phyloP scores from a whole-genome alignment of 2,888 invertebrate genomes.

The Cryptosula pallasiana region DNA sequence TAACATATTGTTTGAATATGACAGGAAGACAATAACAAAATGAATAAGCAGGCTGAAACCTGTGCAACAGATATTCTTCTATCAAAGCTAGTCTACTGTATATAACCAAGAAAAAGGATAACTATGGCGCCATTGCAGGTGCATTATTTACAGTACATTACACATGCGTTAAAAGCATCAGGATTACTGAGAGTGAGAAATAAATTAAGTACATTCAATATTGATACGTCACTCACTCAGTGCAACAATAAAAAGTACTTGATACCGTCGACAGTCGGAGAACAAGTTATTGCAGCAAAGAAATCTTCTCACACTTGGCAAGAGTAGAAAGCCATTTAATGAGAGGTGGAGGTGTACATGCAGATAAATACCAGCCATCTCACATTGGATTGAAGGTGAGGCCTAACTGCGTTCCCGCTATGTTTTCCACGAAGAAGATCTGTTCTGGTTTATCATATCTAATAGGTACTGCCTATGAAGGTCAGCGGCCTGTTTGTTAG shows the following conservation, averaged over 20 bases:
- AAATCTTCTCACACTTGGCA: not conserved
- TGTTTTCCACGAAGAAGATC: slow-evolving; percentile 43
- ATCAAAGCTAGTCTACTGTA: not conserved
- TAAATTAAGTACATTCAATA: not conserved
- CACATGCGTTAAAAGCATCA: not conserved
- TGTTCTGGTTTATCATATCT: slow-evolving; percentile 71
- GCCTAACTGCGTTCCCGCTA: not conserved
- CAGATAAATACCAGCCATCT: not conserved
- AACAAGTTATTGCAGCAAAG: not conserved
- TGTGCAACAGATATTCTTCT: not conserved
- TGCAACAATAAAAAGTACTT: not conserved
- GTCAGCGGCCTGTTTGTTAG: slow-evolving; percentile 36
- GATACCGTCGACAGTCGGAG: not conserved
- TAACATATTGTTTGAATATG: not conserved
- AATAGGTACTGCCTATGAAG: slow-evolving; percentile 86
- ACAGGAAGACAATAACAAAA: not conserved
- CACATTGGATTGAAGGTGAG: too few species aligned
- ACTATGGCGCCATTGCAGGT: not conserved
- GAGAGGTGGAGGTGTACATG: not conserved
- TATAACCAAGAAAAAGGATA: not conserved
- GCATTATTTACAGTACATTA: not conserved
- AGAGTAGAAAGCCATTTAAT: not conserved
- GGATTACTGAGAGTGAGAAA: not conserved
- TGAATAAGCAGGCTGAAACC: not conserved
- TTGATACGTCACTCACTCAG: not conserved